Evolutionary conservation across 1,140 invertebrate genomes (phyloP).

Genomic region (Drosophila jambulina): DNA sequence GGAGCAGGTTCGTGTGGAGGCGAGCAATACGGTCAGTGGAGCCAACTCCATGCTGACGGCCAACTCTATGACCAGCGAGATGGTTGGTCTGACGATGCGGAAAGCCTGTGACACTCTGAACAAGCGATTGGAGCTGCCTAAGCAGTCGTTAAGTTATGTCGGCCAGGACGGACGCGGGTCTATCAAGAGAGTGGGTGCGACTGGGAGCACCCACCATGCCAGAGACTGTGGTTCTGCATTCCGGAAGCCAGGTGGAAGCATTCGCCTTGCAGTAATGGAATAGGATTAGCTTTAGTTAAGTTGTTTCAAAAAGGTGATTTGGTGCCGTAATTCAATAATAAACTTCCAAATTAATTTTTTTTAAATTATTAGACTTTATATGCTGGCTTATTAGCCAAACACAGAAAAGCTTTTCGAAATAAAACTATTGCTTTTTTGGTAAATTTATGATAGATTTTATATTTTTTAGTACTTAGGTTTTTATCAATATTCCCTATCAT

Average conservation of each 20-base stretch:
- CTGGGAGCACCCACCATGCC: slow-evolving; percentile 85
- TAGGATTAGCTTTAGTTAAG: not conserved
- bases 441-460: not conserved
- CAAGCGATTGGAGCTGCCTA: slow-evolving; percentile 88
- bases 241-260: slow-evolving; percentile 47
- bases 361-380: too few relatives aligned
- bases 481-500: not conserved
- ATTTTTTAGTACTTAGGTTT: not conserved
- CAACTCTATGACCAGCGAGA: slow-evolving; percentile 90
- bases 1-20: slow-evolving; percentile 89
- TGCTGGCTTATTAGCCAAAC: too few relatives aligned
- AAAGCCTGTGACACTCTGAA: slow-evolving; percentile 89
- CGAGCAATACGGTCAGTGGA: slow-evolving; percentile 88
- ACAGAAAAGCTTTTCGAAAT: too few relatives aligned
- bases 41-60: slow-evolving; percentile 89
- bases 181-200: slow-evolving; percentile 85
- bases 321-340: too few relatives aligned
- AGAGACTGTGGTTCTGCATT: slow-evolving; percentile 81
- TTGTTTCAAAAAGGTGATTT: not conserved
- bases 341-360: too few relatives aligned
- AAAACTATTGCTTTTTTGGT: too few relatives aligned
- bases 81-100: slow-evolving; percentile 88
- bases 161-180: slow-evolving; percentile 87
- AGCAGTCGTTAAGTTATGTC: too few relatives aligned
- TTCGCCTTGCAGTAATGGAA: slow-evolving; percentile 45